These are phyloP conservation scores for Nasonia longicornis DNA, from an alignment of 1,140 invertebrate species.

Conservation along the genomic window DNA sequence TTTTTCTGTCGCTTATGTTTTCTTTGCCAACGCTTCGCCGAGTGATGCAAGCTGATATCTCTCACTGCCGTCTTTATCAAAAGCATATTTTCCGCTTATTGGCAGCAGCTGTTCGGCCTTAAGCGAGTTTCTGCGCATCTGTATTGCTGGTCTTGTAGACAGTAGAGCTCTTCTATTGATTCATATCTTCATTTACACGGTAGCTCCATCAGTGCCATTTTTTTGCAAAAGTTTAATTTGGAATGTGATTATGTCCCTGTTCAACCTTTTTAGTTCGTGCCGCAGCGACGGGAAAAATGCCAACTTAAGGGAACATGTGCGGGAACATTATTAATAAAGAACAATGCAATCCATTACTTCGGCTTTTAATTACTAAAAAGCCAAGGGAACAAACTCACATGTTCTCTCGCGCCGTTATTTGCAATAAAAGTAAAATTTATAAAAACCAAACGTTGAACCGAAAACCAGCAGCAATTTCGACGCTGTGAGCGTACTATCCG, in stretches of 20 bases:
- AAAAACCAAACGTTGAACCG: too few species aligned
- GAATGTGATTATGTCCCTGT: neutral
- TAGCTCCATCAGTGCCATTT: conserved; percentile 5
- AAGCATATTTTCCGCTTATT: conserved; percentile 18
- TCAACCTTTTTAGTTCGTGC: neutral
- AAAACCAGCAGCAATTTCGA: too few species aligned
- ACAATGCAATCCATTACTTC: too few species aligned
- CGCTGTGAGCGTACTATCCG: neutral
- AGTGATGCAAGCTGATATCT: conserved; percentile 26
- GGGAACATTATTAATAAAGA: too few species aligned
- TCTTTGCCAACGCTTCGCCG: conserved; percentile 30
- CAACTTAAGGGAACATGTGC: too few species aligned
- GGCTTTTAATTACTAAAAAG: too few species aligned
- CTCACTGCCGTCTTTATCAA: conserved; percentile 18
- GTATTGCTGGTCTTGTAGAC: neutral
- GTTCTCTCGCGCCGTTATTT: too few species aligned
- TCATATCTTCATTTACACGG: neutral
- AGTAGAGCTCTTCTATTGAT: neutral
- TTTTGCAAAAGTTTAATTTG: neutral
- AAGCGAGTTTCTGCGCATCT: conserved; percentile 5
- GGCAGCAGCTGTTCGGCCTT: neutral
- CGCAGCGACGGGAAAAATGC: too few species aligned
- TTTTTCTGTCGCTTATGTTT: conserved; percentile 1
- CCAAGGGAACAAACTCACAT: too few species aligned
- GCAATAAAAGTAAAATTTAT: too few species aligned